Conservation (phyloP, 2,888 invertebrate species). For the Cetonia aurata region DNA sequence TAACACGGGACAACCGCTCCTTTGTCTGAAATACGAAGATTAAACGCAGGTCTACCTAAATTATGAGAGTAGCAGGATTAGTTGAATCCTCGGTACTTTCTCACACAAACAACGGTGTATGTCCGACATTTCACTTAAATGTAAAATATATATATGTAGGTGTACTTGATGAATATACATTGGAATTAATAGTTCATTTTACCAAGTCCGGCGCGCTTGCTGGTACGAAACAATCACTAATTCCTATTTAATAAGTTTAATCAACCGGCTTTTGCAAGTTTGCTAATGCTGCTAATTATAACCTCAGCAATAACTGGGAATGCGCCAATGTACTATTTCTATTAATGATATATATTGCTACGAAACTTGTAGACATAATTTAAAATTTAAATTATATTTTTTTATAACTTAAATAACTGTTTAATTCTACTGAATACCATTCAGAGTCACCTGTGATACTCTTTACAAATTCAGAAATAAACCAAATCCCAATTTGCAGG, state of each 20-base stretch:
- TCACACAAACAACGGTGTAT: conserved; percentile 39
- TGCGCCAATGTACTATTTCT: no score
- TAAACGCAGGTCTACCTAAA: conserved; percentile 50
- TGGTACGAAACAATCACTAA: conserved; percentile 2
- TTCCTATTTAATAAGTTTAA: background rate
- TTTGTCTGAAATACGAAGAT: conserved; percentile 48
- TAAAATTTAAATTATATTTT: no score
- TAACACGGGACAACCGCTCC: conserved; percentile 46
- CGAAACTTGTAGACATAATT: no score
- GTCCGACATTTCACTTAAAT: conserved; percentile 39
- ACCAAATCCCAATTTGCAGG: no score
- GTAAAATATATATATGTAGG: conserved; percentile 29
- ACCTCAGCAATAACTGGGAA: no score
- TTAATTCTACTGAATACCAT: no score
- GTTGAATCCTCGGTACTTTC: conserved; percentile 41
- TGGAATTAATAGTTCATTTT: conserved; percentile 11
- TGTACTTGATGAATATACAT: conserved; percentile 23
- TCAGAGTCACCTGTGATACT: no score
- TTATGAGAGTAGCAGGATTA: conserved; percentile 47
- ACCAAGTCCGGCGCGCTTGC: background rate
- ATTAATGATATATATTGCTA: no score
- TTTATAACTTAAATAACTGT: no score
- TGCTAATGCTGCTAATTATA: no score
- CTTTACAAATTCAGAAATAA: no score
- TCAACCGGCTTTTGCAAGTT: no score